These are phyloP conservation scores for Callorhinus ursinus DNA, from an alignment of 2,113 vertebrate genomes.

Conservation along the genomic window DNA sequence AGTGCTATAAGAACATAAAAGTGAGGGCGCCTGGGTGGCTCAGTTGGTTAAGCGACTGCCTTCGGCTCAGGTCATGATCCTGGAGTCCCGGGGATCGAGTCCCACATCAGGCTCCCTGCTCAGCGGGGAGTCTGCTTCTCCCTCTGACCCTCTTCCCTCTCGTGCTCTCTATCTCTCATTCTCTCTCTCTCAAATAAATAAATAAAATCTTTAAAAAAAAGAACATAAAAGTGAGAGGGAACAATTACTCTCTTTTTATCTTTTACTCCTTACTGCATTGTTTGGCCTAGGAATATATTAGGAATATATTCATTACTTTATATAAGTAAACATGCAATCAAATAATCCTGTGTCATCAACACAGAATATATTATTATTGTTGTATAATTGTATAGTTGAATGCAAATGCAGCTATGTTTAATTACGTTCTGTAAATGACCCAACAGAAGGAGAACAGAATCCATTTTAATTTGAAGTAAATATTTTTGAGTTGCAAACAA, in stretches of 20 bases:
- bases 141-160: too few species aligned
- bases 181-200: too few species aligned
- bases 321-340: neutral
- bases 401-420: neutral
- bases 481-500: neutral
- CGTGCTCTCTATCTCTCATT: too few species aligned
- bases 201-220: too few species aligned
- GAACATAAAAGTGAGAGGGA: neutral
- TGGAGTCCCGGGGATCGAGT: too few species aligned
- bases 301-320: neutral
- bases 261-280: neutral
- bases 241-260: neutral
- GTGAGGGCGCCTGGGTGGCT: neutral
- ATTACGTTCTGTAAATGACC: neutral
- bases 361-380: neutral
- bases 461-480: constrained; percentile 10
- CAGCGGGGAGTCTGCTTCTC: too few species aligned
- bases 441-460: neutral
- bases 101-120: too few species aligned
- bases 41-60: too few species aligned
- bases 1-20: neutral
- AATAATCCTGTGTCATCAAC: neutral
- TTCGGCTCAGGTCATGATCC: too few species aligned
- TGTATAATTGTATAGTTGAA: neutral
- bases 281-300: neutral